Percentiles rank a stretch among this genome's conserved stretches.
Conservation (phyloP, 2,888 invertebrate species). For the Thelaira solivaga region DNA sequence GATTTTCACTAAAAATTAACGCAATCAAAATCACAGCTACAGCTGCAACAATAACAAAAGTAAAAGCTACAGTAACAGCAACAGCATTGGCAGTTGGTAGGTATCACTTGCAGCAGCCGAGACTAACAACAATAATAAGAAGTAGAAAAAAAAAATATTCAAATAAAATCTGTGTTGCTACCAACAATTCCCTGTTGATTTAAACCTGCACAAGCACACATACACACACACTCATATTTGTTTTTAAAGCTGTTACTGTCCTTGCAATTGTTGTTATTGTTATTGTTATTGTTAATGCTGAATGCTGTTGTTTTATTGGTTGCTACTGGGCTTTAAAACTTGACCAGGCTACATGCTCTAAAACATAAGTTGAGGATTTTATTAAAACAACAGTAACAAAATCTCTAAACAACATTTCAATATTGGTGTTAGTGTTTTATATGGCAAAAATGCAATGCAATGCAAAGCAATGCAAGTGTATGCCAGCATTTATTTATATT, state of each 20-base stretch:
- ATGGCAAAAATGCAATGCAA: no score
- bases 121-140: neutral
- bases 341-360: slow-evolving; percentile 62
- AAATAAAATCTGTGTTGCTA: slow-evolving; percentile 44
- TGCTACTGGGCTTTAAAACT: slow-evolving; percentile 61
- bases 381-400: slow-evolving; percentile 61
- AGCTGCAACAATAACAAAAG: slow-evolving; percentile 18
- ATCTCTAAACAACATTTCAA: slow-evolving; percentile 52
- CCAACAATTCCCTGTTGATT: slow-evolving; percentile 33
- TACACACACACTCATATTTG: neutral
- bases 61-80: slow-evolving; percentile 2
- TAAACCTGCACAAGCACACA: no score
- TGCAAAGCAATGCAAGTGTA: no score
- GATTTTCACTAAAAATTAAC: slow-evolving; percentile 68
- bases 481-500: slow-evolving; percentile 22
- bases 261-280: slow-evolving; percentile 5
- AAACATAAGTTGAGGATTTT: slow-evolving; percentile 63
- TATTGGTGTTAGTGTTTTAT: slow-evolving; percentile 27
- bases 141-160: neutral
- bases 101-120: neutral
- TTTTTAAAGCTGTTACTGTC: neutral
- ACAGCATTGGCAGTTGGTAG: neutral
- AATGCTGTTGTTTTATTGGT: slow-evolving; percentile 43
- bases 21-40: slow-evolving; percentile 61
- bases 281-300: slow-evolving; percentile 50